A percentile compares a stretch with the other conserved stretches of the same genome.
These are phyloP conservation scores for Herminia tarsipennalis DNA, from an alignment of 2,888 invertebrate species.

Conservation along the genomic window DNA sequence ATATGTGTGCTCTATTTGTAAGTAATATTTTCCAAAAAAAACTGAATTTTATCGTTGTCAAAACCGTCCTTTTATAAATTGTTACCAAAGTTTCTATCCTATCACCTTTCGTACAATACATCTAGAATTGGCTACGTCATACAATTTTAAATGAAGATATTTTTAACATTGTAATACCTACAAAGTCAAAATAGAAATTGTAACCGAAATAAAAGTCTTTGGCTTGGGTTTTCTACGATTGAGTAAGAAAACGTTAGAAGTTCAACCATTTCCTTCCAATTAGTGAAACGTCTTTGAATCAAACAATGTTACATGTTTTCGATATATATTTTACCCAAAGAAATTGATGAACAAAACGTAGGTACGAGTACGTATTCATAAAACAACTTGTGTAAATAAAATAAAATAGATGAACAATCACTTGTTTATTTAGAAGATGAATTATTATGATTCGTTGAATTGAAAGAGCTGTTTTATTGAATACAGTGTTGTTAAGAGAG, in stretches of 20 bases:
- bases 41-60: neutral
- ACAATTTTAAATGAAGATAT: too few species aligned
- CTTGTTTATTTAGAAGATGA: slow-evolving; percentile 9
- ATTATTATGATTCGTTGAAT: slow-evolving; percentile 18
- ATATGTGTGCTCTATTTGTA: slow-evolving; percentile 27
- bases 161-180: too few species aligned
- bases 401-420: neutral
- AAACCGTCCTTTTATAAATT: too few species aligned
- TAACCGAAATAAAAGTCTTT: neutral
- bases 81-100: too few species aligned
- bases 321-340: slow-evolving; percentile 12
- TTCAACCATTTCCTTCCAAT: slow-evolving; percentile 35
- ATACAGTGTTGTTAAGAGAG: slow-evolving; percentile 41
- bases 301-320: slow-evolving; percentile 23
- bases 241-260: neutral
- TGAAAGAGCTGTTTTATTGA: slow-evolving; percentile 30
- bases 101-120: too few species aligned
- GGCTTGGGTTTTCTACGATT: neutral
- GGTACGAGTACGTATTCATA: neutral
- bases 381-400: neutral
- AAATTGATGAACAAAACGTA: neutral
- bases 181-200: neutral
- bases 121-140: too few species aligned
- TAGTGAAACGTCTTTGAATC: slow-evolving; percentile 39
- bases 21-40: slow-evolving; percentile 3